phyloP scores from a whole-genome alignment of 2,888 invertebrate species.

The Tipula confusa region DNA sequence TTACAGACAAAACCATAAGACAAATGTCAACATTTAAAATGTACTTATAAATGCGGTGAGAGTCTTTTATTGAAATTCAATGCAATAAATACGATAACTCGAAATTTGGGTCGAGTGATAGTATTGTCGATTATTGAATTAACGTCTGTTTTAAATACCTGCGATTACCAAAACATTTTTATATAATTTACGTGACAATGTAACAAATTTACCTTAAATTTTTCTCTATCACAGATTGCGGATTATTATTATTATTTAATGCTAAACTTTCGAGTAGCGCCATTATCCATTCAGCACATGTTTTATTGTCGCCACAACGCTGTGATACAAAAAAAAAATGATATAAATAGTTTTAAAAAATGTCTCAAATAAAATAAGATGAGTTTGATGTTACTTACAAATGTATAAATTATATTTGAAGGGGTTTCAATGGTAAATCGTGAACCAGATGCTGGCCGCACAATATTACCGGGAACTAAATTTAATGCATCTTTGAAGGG shows the following conservation, averaged over 20 bases:
- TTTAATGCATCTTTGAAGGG: slow-evolving; percentile 44
- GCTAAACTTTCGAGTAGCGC: slow-evolving; percentile 41
- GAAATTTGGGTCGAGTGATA: not conserved
- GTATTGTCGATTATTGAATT: not conserved
- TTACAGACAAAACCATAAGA: not conserved
- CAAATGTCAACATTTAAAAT: no score
- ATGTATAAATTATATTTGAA: slow-evolving; percentile 42
- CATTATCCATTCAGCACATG: slow-evolving; percentile 43
- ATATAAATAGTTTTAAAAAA: not conserved
- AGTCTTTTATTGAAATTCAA: not conserved
- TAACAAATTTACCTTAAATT: not conserved
- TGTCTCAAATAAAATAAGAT: not conserved
- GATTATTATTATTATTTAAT: slow-evolving; percentile 32
- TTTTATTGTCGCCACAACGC: slow-evolving; percentile 43
- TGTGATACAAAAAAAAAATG: slow-evolving; percentile 35
- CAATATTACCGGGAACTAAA: slow-evolving; percentile 43
- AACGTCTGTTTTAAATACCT: not conserved
- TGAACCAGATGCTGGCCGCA: slow-evolving; percentile 41
- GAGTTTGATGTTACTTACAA: slow-evolving; percentile 38
- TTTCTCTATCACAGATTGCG: slow-evolving; percentile 30
- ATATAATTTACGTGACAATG: not conserved
- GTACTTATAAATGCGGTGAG: not conserved
- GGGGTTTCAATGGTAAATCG: slow-evolving; percentile 44
- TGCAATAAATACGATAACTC: not conserved
- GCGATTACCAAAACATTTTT: not conserved